Base-by-base conservation (phyloP, 2,113 vertebrate species). In the Megaleporinus macrocephalus region DNA sequence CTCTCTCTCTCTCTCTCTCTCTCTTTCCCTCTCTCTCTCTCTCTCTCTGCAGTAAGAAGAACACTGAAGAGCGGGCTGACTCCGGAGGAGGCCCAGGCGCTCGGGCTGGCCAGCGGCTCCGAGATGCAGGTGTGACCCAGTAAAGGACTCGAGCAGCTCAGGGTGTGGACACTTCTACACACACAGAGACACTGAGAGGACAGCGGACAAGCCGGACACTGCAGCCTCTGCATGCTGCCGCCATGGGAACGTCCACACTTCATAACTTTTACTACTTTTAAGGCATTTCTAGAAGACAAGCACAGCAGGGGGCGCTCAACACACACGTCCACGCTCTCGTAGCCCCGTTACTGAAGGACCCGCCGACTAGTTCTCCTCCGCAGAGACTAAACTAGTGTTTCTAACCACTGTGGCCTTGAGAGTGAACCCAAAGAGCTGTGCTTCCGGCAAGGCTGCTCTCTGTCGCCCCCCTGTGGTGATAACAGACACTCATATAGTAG, bases 51-150 rank as follows among this genome's bases (percentile, higher is more conserved):
- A 99, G 98, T 99, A 89, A 96, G 97, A 83, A 95, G 98, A 92
- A 99, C 97, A 75, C 93, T 99, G 92, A 99, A 96, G 94, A 97
- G 90, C 0, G 97, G 97, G 82, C 89, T 99, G 90, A 97, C 96
- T 12, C 93, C 96, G 24, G 98, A 99, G 91, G 98, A 99, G 93
- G 97, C 97, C 66, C 96, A 96, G 85, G 96, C 97, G 74, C 93
- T 98, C 71, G 98, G 98, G 79, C 93, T 99, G 85, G 94, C 97
- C 78, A 94, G 95, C 80, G 95, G 95, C 72, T 95, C 96, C 0
- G 97, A 98, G 93, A 93, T 99, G 95, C 96, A 97, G 88, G 95
- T 98, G 93, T 99, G 95, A 98, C 10, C 63, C 30, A 26, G 15
- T 74, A 77, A 89, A 80, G 87, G 90, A 88, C 36, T 75, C 33